Percentiles rank a stretch among this genome's conserved stretches.
Conservation (phyloP, 2,888 invertebrate genomes). For the Neoaliturus tenellus region DNA sequence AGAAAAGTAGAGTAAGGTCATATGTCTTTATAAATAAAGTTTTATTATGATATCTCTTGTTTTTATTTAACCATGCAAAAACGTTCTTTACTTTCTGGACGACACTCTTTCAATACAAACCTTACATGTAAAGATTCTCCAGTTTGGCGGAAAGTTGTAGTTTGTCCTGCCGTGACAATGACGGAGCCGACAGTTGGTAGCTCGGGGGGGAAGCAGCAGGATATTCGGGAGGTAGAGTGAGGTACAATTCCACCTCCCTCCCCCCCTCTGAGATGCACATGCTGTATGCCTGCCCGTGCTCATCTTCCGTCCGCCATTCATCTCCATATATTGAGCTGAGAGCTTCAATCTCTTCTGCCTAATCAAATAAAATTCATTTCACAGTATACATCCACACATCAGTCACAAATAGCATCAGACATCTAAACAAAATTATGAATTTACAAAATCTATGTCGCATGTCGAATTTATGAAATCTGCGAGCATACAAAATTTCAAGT, state of each 20-base stretch:
- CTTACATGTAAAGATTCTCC: conserved; percentile 82
- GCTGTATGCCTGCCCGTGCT: conserved; percentile 76
- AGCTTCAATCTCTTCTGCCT: conserved; percentile 84
- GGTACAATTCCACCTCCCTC: conserved; percentile 76
- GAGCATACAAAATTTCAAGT: no score
- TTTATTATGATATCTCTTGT: no score
- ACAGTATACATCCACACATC: no score
- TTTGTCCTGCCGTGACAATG: conserved; percentile 79
- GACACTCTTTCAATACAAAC: conserved; percentile 66
- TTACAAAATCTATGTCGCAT: no score
- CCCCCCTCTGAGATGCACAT: conserved; percentile 76
- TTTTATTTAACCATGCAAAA: no score
- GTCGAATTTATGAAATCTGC: no score
- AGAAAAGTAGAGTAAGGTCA: no score
- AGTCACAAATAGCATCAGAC: no score
- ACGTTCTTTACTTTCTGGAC: no score
- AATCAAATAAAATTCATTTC: neutral
- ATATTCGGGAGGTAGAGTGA: conserved; percentile 80
- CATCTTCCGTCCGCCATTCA: conserved; percentile 80
- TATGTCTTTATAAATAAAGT: no score
- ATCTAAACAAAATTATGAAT: no score
- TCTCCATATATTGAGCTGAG: conserved; percentile 83
- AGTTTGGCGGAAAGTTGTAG: conserved; percentile 75
- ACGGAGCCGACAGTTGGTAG: conserved; percentile 84
- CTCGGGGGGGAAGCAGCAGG: conserved; percentile 80